Base-by-base conservation (phyloP, 1,140 invertebrate genomes). In the Drosophila nebulosa region DNA sequence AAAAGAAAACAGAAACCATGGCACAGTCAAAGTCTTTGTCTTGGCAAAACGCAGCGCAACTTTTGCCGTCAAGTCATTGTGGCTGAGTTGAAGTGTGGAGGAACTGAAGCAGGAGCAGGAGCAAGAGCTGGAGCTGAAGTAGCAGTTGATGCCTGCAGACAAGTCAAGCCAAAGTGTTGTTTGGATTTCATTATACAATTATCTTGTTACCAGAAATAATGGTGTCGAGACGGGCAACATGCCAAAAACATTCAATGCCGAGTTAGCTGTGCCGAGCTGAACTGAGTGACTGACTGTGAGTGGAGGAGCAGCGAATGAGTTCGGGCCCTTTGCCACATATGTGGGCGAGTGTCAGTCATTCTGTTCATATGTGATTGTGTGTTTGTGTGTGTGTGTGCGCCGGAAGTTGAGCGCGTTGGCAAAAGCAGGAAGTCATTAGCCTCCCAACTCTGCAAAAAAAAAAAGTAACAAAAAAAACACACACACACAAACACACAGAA, bases 141-240 rank as follows among this genome's bases (percentile, higher is more conserved):
- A 58, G 60, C 50, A 30, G 56, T 58, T 58, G 56, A 58, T 65
- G 60, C 53, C 64, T 36, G 55, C 69, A 79, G 78, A 64, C 73
- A 64, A 80, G 60, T 75, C 65, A 60, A 55, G 79, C 61, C 76
- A 74, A 80, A 86, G 83, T 89, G 83, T 86, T 86, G 81, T 88
- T 88, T 88, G 84, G 83, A 88, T 89, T 88, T 88, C 83, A 88
- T 88, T 88, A 88, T 89, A 79, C 83, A 88, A 88, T 88, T 88
- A 88, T 88, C 83, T 88, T 89, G 83, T 88, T 88, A 88, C 75
- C 84, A 84, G 83, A 88, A 89, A 88, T 88, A 89, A 88, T 88
- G 83, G 81, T 88, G 83, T 86, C 81, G 81, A 27, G 81, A 76
- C 78, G 83, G 83, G 83, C 83, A 89, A 88, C 78, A 88, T 89